Percentiles rank a stretch among this genome's conserved stretches.
Conservation (phyloP, 2,888 invertebrate species). For the Pyrrhia umbra region DNA sequence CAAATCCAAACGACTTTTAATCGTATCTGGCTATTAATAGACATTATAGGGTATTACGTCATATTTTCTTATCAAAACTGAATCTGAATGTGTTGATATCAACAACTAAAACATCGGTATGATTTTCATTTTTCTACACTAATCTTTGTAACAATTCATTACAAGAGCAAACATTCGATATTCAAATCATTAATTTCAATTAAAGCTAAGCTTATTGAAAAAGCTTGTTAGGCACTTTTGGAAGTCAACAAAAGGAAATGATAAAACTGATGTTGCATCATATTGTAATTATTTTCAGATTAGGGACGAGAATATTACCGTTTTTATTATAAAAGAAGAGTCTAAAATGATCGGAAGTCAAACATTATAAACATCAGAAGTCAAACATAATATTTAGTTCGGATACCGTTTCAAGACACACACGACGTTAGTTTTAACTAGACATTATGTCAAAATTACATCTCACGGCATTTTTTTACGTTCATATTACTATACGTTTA, state of each 20-base stretch:
- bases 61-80: slow-evolving; percentile 8
- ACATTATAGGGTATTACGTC: slow-evolving; percentile 10
- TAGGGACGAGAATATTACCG: slow-evolving; percentile 73
- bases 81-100: slow-evolving; percentile 3
- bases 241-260: no score
- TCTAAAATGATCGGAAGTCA: slow-evolving; percentile 74
- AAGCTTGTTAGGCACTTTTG: no score
- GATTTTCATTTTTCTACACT: slow-evolving; percentile 33
- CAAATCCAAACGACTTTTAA: background rate
- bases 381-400: no score
- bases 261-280: slow-evolving; percentile 64
- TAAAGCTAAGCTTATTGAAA: no score
- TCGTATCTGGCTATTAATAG: no score
- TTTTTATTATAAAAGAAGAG: slow-evolving; percentile 60
- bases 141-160: slow-evolving; percentile 80
- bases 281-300: slow-evolving; percentile 80
- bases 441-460: slow-evolving; percentile 65
- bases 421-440: slow-evolving; percentile 68
- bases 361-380: slow-evolving; percentile 74
- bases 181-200: no score
- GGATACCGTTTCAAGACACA: slow-evolving; percentile 79
- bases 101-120: slow-evolving; percentile 25
- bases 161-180: slow-evolving; percentile 70
- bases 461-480: slow-evolving; percentile 10
- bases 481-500: no score